Evolutionary conservation across 2,113 vertebrate species (phyloP), one percentile per base, ranked within the genome.

Genomic region (Alectura lathami): DNA sequence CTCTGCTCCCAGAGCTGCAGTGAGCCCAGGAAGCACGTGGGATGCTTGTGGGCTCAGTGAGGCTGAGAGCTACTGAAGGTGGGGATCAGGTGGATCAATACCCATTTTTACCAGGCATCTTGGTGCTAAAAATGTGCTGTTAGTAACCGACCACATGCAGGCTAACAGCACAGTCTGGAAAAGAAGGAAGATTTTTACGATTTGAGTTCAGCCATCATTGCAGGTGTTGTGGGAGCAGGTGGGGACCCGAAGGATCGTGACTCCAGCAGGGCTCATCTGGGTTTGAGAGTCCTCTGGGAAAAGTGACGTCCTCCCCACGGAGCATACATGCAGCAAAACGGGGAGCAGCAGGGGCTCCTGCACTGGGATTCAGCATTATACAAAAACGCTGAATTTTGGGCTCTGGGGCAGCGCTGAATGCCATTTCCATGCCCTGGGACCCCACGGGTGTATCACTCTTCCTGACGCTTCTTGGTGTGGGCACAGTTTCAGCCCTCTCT

Each of bases 41-140:
- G 63, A 69, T 57, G 64, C 63, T 84, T 18, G 1, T 74, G 2
- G 1, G 87, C 56, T 72, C 89, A 88, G 79, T 36, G 30, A 45
- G 53, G 29, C 86, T 75, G 72, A 89, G 80, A 86, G 57, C 74
- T 91, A 89, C 82, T 94, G 95, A 73, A 82, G 69, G 70, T 4
- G 5, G 51, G 59, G 75, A 67, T 92, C 75, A 85, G 56, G 17
- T 53, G 3, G 51, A 93, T 79, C 86, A 95, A 68, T 12, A 17
- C 27, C 27, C 45, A 7, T 24, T 62, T 47, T 59, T 63, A 69
- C 54, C 36, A 45, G 42, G 72, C 48, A 56, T 40, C 18, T 77
- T 45, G 60, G 47, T 50, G 26, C 9, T 32, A 47, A 36, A 75
- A 59, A 68, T 48, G 76, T 69, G n/a, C 0, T 11, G 77, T 69